phyloP scores from a whole-genome alignment of 2,797 vertebrate species.

The Falco biarmicus region DNA sequence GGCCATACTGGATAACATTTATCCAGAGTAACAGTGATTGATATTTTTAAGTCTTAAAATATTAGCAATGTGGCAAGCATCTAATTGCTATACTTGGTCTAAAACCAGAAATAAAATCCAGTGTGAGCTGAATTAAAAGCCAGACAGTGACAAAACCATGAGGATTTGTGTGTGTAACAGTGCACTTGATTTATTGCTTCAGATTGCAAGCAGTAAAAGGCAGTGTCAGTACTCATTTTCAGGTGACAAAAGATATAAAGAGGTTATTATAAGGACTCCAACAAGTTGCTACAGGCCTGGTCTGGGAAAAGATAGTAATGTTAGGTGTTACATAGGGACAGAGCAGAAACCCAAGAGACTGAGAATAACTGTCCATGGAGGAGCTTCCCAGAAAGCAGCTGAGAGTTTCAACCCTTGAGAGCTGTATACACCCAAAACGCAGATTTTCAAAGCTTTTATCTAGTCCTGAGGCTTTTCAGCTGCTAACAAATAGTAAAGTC shows the following conservation, averaged over 20 bases:
- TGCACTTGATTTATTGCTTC: conserved; percentile 54
- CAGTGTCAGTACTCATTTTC: conserved; percentile 52
- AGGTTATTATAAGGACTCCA: conserved; percentile 55
- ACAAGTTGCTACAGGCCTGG: conserved; percentile 41
- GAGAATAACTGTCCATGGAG: background rate
- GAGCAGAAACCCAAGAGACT: background rate
- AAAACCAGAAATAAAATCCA: conserved; percentile 41
- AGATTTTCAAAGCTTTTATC: conserved; percentile 21
- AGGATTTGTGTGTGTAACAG: conserved; percentile 39
- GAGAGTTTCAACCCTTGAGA: background rate
- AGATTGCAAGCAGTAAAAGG: conserved; percentile 45
- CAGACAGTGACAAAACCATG: conserved; percentile 40
- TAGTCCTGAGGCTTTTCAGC: background rate
- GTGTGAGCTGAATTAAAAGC: conserved; percentile 13
- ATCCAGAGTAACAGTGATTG: background rate
- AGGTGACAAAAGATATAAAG: conserved; percentile 54
- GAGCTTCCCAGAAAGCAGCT: background rate
- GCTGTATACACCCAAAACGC: background rate
- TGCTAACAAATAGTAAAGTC: background rate
- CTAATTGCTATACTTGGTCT: conserved; percentile 20
- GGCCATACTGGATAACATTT: background rate
- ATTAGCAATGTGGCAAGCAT: background rate
- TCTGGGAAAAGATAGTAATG: conserved; percentile 1
- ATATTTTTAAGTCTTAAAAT: conserved; percentile 7
- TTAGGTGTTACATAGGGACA: background rate